phyloP scores from a whole-genome alignment of 2,113 vertebrate genomes.

The Pogona vitticeps region DNA sequence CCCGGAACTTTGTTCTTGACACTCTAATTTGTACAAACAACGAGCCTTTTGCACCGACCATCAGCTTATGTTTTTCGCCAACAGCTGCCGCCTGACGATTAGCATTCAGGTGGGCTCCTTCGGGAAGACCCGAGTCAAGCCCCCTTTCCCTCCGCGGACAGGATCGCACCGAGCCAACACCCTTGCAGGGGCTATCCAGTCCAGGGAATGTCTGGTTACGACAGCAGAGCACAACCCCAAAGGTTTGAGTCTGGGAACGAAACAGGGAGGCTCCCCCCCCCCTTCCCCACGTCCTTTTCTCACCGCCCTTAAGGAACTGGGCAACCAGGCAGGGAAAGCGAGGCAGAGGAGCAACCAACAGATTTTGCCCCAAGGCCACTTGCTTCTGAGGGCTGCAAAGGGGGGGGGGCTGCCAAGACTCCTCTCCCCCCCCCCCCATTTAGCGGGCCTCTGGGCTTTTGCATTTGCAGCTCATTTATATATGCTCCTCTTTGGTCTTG shows the following conservation, averaged over 20 bases:
- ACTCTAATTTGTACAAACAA: conserved; percentile 64
- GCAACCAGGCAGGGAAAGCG: background rate
- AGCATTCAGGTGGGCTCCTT: conserved; percentile 19
- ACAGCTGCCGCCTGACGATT: background rate
- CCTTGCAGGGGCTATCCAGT: background rate
- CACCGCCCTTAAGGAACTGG: background rate
- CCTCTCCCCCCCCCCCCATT: too few species aligned
- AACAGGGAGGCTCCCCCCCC: background rate
- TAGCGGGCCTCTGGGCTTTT: background rate
- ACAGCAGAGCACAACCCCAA: background rate
- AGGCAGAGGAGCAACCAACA: too few species aligned
- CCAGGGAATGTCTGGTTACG: background rate
- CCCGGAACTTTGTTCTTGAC: conserved; percentile 76
- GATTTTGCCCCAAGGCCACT: background rate
- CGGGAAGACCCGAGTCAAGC: conserved; percentile 7
- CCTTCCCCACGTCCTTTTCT: background rate
- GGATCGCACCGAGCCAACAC: conserved; percentile 3
- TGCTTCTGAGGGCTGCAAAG: background rate
- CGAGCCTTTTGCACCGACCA: conserved; percentile 32
- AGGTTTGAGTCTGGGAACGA: background rate
- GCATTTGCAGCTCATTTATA: background rate
- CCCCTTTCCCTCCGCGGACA: conserved; percentile 31
- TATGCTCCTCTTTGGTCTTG: background rate
- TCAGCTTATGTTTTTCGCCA: background rate
- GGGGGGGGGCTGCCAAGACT: too few species aligned